Conservation (phyloP, 1,140 invertebrate species). For the Thaumatotibia leucotreta region DNA sequence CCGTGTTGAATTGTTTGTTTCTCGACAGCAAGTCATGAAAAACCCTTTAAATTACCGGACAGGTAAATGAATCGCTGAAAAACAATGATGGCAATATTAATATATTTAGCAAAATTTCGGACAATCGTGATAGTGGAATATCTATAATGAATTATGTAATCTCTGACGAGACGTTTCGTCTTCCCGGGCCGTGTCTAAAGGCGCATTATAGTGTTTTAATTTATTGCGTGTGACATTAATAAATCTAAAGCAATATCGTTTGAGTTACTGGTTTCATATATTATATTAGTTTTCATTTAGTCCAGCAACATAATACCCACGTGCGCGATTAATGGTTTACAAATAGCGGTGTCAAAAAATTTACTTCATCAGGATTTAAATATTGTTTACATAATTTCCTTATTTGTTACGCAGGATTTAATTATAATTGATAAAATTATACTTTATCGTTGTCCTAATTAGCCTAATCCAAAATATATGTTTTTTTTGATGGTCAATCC, state of each 20-base stretch:
- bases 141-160: neutral
- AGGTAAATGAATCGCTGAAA: no score
- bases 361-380: neutral
- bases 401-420: neutral
- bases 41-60: no score
- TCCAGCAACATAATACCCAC: conserved; percentile 31
- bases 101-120: no score
- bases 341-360: neutral
- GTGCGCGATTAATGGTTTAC: conserved; percentile 22
- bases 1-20: no score
- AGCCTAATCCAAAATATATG: no score
- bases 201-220: conserved; percentile 40
- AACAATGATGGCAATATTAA: no score
- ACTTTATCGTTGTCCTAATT: neutral
- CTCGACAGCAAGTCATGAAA: no score
- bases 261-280: conserved; percentile 17
- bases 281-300: conserved; percentile 25
- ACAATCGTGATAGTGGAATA: neutral
- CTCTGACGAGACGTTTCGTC: neutral
- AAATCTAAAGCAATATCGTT: conserved; percentile 27
- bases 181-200: neutral
- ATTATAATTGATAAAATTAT: neutral
- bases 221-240: conserved; percentile 44
- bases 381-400: neutral
- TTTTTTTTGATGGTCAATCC: no score